A percentile compares a stretch with the other conserved stretches of the same genome.
phyloP scores from a whole-genome alignment of 2,888 invertebrate genomes.

The Eustalomyia histrio region DNA sequence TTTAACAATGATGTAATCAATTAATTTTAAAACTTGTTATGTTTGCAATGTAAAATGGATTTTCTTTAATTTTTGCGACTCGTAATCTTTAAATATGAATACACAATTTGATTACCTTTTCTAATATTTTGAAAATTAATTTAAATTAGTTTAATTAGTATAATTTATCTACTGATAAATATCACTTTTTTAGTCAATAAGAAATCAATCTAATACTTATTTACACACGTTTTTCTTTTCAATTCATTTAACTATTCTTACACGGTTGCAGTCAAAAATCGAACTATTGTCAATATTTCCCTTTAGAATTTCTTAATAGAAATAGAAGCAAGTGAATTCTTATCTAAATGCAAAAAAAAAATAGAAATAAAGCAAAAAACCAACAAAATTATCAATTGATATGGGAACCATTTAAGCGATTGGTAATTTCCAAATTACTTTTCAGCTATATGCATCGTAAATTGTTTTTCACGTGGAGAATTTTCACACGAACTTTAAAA shows the following conservation, averaged over 20 bases:
- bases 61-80: neutral
- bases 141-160: neutral
- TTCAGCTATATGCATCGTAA: too few species aligned
- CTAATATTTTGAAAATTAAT: neutral
- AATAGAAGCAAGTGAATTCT: conserved; percentile 60
- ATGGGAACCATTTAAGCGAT: conserved; percentile 37
- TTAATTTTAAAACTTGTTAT: conserved; percentile 32
- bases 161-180: neutral
- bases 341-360: conserved; percentile 57
- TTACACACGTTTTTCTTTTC: conserved; percentile 12
- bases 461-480: too few species aligned
- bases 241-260: conserved; percentile 38
- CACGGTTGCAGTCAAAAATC: conserved; percentile 56
- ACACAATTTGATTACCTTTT: neutral
- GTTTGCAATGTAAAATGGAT: neutral
- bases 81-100: neutral
- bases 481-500: too few species aligned
- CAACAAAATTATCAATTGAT: conserved; percentile 51
- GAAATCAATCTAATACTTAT: neutral
- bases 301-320: conserved; percentile 51
- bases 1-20: conserved; percentile 70
- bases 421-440: conserved; percentile 23
- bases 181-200: neutral
- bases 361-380: conserved; percentile 22
- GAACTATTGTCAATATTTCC: conserved; percentile 61